Percentiles rank a stretch among this genome's conserved stretches.
Conservation (phyloP, 2,113 vertebrate genomes). For the Rhynchomys soricoides region DNA sequence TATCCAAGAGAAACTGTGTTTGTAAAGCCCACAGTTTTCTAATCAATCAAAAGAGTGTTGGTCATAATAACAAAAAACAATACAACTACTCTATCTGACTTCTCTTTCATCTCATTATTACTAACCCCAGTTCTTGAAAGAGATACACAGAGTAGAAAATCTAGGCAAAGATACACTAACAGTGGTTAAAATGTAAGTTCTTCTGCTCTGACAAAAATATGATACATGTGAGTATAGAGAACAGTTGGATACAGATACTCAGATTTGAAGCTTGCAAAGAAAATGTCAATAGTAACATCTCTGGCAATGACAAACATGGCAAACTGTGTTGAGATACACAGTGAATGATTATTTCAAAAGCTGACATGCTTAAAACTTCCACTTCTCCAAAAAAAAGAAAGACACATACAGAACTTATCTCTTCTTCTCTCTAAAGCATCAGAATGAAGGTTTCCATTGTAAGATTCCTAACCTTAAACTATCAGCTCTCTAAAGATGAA, state of each 20-base stretch:
- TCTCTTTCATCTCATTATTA: not conserved
- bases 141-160: not conserved
- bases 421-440: not conserved
- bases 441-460: not conserved
- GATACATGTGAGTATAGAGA: not conserved
- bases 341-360: not conserved
- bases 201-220: conserved; percentile 4
- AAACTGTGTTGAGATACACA: not conserved
- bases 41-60: not conserved
- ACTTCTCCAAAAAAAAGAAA: not conserved
- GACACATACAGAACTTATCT: not conserved
- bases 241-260: not conserved
- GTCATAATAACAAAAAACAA: not conserved
- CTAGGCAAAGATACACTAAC: not conserved
- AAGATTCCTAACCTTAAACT: not conserved
- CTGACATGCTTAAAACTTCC: not conserved
- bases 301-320: not conserved
- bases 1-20: conserved; percentile 1
- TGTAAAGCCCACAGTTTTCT: not conserved
- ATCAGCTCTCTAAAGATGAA: not conserved
- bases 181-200: not conserved
- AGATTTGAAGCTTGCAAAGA: conserved; percentile 24
- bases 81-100: not conserved
- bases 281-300: not conserved
- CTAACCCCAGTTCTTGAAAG: not conserved